Evolutionary conservation across 2,797 vertebrate genomes (phyloP).

Genomic region (Enteromius afrohamiltoni): DNA sequence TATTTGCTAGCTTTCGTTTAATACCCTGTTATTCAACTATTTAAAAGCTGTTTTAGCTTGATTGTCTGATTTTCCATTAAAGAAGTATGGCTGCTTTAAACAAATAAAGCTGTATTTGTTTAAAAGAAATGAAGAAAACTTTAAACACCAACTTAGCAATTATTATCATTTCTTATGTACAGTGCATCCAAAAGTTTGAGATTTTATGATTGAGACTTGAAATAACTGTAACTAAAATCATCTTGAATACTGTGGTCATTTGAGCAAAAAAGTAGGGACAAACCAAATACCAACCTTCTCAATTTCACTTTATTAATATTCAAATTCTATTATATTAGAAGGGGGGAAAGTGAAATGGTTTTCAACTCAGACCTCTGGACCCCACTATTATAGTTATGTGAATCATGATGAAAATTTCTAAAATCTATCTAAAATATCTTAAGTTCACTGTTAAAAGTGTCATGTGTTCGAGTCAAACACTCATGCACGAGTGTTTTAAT

Average conservation of each 20-base stretch:
- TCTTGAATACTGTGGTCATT: background rate
- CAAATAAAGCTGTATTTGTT: too few species aligned
- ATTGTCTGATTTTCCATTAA: background rate
- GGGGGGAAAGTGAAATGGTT: background rate
- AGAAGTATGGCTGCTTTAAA: too few species aligned
- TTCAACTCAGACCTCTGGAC: background rate
- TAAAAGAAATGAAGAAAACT: too few species aligned
- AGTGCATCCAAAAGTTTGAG: too few species aligned
- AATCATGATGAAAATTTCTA: background rate
- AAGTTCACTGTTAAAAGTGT: background rate
- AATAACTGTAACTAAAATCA: background rate
- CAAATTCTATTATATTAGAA: background rate
- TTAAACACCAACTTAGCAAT: too few species aligned
- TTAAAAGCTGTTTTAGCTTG: background rate
- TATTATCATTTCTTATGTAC: too few species aligned
- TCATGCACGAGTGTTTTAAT: conserved; percentile 1
- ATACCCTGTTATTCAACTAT: background rate
- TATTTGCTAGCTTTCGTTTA: background rate
- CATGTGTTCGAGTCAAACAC: background rate
- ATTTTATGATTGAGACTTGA: background rate
- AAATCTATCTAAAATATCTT: background rate
- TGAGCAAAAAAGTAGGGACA: background rate
- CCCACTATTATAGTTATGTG: background rate
- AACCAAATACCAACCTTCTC: background rate
- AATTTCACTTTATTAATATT: background rate